These are phyloP conservation scores for Stichodactyla mertensii DNA, from an alignment of 64 coral and sea anemone genomes.

Conservation along the genomic window DNA sequence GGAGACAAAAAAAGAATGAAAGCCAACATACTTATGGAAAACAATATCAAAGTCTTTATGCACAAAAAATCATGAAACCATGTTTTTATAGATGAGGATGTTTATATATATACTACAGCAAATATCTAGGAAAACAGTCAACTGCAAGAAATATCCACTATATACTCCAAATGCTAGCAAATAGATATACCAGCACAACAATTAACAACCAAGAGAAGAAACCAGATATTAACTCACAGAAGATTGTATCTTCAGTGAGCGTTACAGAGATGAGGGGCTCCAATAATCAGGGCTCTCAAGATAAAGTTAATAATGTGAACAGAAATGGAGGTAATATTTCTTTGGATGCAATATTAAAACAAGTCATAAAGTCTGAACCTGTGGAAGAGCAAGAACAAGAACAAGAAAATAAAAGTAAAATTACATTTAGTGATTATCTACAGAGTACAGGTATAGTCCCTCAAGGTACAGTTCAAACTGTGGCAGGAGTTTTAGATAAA, in stretches of 20 bases:
- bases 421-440: background rate
- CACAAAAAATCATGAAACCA: background rate
- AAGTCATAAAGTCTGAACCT: background rate
- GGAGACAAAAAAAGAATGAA: background rate
- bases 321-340: background rate
- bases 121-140: background rate
- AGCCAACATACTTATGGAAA: background rate
- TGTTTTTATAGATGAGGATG: background rate
- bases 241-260: background rate
- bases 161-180: background rate
- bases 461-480: background rate
- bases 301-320: background rate
- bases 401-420: background rate
- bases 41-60: background rate
- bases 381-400: background rate
- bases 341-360: background rate
- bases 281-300: background rate
- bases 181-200: background rate
- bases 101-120: background rate
- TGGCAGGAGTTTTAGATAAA: background rate
- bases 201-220: background rate
- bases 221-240: slow-evolving; percentile 1
- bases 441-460: background rate
- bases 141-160: background rate
- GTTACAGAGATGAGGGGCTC: background rate